Percentiles rank a stretch among this genome's conserved stretches.
Evolutionary conservation across 2,797 vertebrate species (phyloP).

Genomic region (Fratercula arctica): DNA sequence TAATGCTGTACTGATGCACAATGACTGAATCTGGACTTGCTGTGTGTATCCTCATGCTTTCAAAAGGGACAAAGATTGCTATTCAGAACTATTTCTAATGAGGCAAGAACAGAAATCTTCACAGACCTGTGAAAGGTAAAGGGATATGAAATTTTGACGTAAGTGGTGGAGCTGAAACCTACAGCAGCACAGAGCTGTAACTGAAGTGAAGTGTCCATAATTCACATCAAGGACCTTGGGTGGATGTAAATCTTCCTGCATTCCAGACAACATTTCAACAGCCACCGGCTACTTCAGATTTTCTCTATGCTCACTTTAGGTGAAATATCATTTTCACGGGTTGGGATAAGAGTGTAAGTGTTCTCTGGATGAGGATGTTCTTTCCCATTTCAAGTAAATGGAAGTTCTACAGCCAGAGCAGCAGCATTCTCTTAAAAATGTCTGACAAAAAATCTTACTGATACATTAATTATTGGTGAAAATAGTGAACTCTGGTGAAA

Average conservation of each 20-base stretch:
- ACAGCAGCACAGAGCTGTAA: neutral
- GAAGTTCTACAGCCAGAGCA: neutral
- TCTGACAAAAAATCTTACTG: neutral
- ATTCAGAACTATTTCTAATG: neutral
- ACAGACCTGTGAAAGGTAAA: neutral
- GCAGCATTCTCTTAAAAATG: neutral
- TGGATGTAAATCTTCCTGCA: neutral
- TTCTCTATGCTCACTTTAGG: neutral
- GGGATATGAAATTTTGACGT: neutral
- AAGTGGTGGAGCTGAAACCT: neutral
- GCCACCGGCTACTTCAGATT: neutral
- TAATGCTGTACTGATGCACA: neutral
- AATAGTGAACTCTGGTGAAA: neutral
- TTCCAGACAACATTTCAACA: neutral
- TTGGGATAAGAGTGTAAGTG: neutral
- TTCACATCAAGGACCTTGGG: neutral
- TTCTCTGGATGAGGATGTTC: neutral
- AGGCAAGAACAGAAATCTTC: slow-evolving; percentile 7
- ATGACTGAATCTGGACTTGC: neutral
- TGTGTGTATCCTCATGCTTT: neutral
- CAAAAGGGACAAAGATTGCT: neutral
- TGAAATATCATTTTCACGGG: neutral
- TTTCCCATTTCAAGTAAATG: neutral
- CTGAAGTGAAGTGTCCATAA: neutral
- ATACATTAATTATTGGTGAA: neutral